Conservation (phyloP, 1,140 invertebrate species). For the Paramacrobiotus metropolitanus region DNA sequence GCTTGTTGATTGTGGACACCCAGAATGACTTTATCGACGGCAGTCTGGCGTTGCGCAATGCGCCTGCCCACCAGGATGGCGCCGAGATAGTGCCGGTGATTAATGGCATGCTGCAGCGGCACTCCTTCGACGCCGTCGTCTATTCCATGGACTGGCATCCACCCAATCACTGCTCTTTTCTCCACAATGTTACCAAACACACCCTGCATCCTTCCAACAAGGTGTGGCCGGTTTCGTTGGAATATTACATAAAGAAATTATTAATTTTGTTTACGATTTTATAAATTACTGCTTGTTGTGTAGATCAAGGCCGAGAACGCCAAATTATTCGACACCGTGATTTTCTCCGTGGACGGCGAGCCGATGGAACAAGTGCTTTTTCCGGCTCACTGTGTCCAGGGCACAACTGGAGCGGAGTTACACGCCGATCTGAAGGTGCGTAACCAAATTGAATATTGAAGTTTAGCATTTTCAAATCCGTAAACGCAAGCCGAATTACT, state of each 20-base stretch:
- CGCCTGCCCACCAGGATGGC: conserved; percentile 70
- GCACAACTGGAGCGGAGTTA: conserved; percentile 73
- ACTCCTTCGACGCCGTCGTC: conserved; percentile 70
- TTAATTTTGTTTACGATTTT: conserved; percentile 5
- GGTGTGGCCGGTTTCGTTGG: conserved; percentile 11
- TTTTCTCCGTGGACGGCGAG: conserved; percentile 44
- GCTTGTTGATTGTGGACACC: conserved; percentile 82
- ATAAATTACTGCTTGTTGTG: conserved; percentile 1
- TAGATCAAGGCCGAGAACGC: conserved; percentile 37
- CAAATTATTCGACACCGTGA: conserved; percentile 62
- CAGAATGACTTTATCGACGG: conserved; percentile 96
- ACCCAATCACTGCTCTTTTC: conserved; percentile 80
- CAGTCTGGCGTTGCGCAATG: conserved; percentile 69
- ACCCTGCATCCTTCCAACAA: conserved; percentile 39
- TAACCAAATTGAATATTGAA: conserved; percentile 12
- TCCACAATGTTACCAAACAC: conserved; percentile 54
- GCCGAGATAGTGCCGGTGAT: conserved; percentile 69
- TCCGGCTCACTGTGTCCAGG: conserved; percentile 83
- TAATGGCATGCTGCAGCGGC: conserved; percentile 57
- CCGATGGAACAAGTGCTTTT: conserved; percentile 61
- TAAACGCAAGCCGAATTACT: not conserved
- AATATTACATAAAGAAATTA: not conserved
- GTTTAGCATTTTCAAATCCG: not conserved
- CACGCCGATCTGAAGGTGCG: conserved; percentile 64
- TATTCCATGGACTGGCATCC: conserved; percentile 96